Conservation (phyloP, 2,888 invertebrate species). For the Cerceris rybyensis region DNA sequence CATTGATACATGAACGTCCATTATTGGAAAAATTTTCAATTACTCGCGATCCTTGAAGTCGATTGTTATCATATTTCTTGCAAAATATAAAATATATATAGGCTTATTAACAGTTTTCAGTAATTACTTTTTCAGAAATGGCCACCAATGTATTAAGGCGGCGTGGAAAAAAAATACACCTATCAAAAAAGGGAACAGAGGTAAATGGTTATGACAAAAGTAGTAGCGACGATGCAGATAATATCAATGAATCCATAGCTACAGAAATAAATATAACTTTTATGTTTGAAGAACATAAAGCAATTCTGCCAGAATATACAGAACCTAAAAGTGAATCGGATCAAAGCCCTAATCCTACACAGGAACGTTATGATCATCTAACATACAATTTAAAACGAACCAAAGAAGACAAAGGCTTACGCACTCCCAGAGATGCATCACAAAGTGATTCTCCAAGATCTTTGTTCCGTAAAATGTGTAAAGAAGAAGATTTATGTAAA, state of each 20-base stretch:
- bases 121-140: slow-evolving; percentile 5
- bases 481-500: slow-evolving; percentile 22
- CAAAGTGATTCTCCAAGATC: neutral
- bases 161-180: neutral
- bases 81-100: no score
- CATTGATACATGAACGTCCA: no score
- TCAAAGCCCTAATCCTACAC: no score
- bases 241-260: neutral
- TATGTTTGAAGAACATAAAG: no score
- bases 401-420: neutral
- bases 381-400: neutral
- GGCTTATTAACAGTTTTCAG: neutral
- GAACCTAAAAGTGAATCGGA: no score
- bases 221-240: neutral
- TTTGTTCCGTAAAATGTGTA: slow-evolving; percentile 19
- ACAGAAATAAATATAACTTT: no score
- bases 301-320: no score
- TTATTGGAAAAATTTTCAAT: no score
- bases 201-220: neutral
- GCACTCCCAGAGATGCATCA: neutral
- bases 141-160: neutral
- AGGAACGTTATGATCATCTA: no score
- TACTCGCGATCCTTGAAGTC: no score
- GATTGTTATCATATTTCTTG: no score
- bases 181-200: neutral